phyloP scores from a whole-genome alignment of 1,140 invertebrate species.

The Oryzaephilus surinamensis region DNA sequence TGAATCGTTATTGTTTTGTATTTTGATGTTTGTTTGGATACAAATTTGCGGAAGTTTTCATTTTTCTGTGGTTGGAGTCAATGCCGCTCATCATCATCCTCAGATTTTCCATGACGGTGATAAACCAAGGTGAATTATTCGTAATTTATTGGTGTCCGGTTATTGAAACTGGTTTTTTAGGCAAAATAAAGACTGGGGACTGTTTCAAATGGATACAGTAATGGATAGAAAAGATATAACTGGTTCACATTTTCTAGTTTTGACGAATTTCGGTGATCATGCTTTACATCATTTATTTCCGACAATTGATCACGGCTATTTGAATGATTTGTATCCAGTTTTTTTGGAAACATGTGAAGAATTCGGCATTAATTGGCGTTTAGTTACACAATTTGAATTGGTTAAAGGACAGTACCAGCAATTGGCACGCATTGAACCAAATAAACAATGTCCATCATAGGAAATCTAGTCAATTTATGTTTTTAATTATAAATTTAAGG shows the following conservation, averaged over 20 bases:
- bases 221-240: constrained; percentile 59
- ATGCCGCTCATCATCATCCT: constrained; percentile 74
- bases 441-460: constrained; percentile 15
- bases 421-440: constrained; percentile 40
- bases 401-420: constrained; percentile 58
- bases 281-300: constrained; percentile 71
- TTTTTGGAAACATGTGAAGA: constrained; percentile 59
- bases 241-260: constrained; percentile 48
- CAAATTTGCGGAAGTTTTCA: constrained; percentile 46
- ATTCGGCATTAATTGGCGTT: constrained; percentile 48
- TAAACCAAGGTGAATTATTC: constrained; percentile 41
- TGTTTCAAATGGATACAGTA: constrained; percentile 64
- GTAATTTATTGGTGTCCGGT: neutral
- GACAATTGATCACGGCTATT: constrained; percentile 65
- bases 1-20: no score
- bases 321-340: constrained; percentile 51
- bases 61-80: constrained; percentile 56
- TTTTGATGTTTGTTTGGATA: constrained; percentile 48
- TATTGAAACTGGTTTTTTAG: constrained; percentile 6
- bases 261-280: constrained; percentile 69
- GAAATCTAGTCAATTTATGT: constrained; percentile 3
- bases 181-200: constrained; percentile 54
- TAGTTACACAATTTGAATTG: constrained; percentile 47
- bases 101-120: constrained; percentile 78
- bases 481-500: neutral